Conservation (phyloP, 1,140 invertebrate genomes). For the Diprion similis region DNA sequence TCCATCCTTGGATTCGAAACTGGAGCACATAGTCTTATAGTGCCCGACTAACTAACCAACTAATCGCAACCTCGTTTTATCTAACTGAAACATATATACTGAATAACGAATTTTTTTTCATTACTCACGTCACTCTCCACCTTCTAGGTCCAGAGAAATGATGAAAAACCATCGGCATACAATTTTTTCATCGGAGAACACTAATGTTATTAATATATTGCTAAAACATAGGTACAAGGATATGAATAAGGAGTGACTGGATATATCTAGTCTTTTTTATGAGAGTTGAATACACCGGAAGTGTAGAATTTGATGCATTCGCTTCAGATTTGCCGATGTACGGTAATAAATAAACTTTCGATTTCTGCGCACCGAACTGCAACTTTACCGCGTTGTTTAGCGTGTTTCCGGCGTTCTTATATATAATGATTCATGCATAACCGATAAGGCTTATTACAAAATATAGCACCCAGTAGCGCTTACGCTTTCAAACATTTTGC, state of each 20-base stretch:
- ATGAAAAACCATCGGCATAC: neutral
- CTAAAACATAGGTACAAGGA: neutral
- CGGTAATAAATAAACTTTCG: neutral
- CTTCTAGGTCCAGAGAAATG: too few relatives aligned
- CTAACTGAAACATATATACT: neutral
- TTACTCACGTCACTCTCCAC: neutral
- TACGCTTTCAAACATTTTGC: neutral
- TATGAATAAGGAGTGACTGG: too few relatives aligned
- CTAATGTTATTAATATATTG: neutral
- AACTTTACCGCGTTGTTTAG: neutral
- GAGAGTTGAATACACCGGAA: too few relatives aligned
- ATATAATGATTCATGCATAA: neutral
- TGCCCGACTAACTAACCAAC: constrained; percentile 10
- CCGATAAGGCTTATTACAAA: constrained; percentile 1
- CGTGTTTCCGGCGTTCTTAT: neutral
- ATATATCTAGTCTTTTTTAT: too few relatives aligned
- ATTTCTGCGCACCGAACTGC: neutral
- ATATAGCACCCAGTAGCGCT: neutral
- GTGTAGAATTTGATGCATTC: neutral
- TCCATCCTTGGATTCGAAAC: constrained; percentile 36
- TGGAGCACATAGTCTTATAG: constrained; percentile 32
- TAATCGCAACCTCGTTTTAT: constrained; percentile 13
- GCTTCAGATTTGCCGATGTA: neutral
- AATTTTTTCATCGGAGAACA: neutral
- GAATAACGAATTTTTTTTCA: neutral